Evolutionary conservation across 2,888 invertebrate species (phyloP), one percentile per base, ranked within the genome.

Genomic region (Limnephilus rhombicus): DNA sequence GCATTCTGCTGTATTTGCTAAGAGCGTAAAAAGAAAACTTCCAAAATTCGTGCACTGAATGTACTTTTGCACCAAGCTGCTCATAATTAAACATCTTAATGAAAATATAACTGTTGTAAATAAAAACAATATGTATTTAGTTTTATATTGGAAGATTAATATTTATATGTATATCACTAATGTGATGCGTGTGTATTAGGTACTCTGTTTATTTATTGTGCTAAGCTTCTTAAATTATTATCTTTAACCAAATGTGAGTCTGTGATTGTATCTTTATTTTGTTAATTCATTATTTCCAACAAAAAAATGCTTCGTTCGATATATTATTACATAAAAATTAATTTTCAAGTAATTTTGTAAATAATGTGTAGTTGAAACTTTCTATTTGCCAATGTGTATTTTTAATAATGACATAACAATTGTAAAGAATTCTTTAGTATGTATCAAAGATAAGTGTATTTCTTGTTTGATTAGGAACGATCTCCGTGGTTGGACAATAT

Each of bases 161-260:
- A 24, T 24, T 68, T 18, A 68, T 18, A 68, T 68, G 1, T 68
- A 24, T 68, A 68, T 68, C 68, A 68, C 68, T 82, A 82, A 31
- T 31, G 13, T 31, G 34, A 82, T 82, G 82, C 82, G 31, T 82
- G 34, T 82, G 34, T 31, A 18, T 37, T 85, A n/a, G n/a, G n/a
- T n/a, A 24, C 41, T 31, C 29, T 49, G 34, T 87, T 53, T 53
- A n/a, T 53, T 31, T 87, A 53, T 31, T 29, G 49, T 49, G 53
- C 49, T 87, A 49, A 49, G 87, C 87, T 89, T 89, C 80, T 80
- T 80, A 24, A 45, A 45, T 45, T 29, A 15, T 49, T 80, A 89
- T 89, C 31, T 89, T 89, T 89, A 37, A 89, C 88, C 88, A 89
- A 89, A 89, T 89, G 41, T 89, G 80, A 89, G 88, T 89, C 88